Evolutionary conservation across 1,140 invertebrate species (phyloP), one percentile per base, ranked within the genome.

Genomic region (Eurosta solidaginis): DNA sequence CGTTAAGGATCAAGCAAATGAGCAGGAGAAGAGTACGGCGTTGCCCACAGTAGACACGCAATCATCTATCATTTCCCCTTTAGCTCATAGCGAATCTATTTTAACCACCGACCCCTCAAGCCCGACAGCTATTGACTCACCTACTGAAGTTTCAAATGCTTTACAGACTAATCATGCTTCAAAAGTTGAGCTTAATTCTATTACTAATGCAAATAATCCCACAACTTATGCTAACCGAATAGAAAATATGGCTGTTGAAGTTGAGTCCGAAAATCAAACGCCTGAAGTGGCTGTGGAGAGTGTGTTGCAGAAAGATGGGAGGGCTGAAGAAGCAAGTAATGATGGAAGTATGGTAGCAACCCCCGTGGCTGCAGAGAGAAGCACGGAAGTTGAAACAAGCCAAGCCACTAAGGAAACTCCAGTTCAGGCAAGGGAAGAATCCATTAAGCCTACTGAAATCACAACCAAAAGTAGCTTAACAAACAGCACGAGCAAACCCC

Each of bases 241-340:
- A 68, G 59, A 42, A 36, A 85, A 29, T 68, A 17, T 12, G 22
- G 27, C 59, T 68, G 22, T 9, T 9, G 59, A 68, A 78, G 79
- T 84, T 54, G 83, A 88, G 81, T 80, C 86, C 20, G 89, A 89
- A 81, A 89, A 89, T 52, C 89, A 90, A 80, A 89, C 89, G 27
- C 84, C 90, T 80, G 89, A 91, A 77, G 88, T 87, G 9, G 81
- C 81, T 49, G 80, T 63, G 5, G 82, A 84, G 76, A 76, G 76
- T 6, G 83, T 85, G 40, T 76, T 85, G 78, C 79, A 82, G 59
- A 80, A 80, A 49, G 77, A 17, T 17, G 22, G 36, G 52, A 44
- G 17, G 6, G 42, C 7, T 9, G 7, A 52, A 49, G 20, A 52
- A 20, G 20, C 14, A 47, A 40, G 0, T 10, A 40, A 9, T 40